Evolutionary conservation across 2,888 invertebrate species (phyloP), one percentile per base, ranked within the genome.

Genomic region (Coelinius sp.): DNA sequence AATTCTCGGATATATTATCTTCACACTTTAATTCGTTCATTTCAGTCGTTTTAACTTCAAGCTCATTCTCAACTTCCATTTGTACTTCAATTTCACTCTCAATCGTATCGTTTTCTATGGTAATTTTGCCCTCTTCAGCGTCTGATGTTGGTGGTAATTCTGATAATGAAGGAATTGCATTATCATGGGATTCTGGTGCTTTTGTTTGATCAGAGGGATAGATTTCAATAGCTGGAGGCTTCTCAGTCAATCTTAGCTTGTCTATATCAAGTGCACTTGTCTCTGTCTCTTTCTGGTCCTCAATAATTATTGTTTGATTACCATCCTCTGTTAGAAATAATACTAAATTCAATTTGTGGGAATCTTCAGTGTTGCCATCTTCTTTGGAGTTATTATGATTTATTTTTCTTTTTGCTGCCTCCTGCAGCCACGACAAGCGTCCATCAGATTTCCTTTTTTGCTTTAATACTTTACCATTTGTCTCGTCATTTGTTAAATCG

Each of bases 401-500:
- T 14, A 24, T 38, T 63, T 62, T 63, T 6, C 69, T 71, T 25
- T 80, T 83, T 31, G 80, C 82, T 0, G 77, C 79, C 44, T 81
- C 79, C 41, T 82, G 78, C 6, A 85, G 73, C 86, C 86, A 86
- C 1, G 72, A 71, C 2, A 82, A 68, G 73, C 63, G 25, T 56
- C 53, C 68, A 17, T 20, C 38, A 5, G 12, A 31, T 35, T 52
- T 68, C 31, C 41, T 82, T 22, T 79, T 78, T 3, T 79, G 80
- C 24, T 80, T 84, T 70, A 84, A 78, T 35, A 83, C 77, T 70
- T 78, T 79, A 73, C 85, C 82, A 59, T 76, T 76, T 24, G 77
- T 78, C 52, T 77, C 77, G 24, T 86, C 86, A 17, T 77, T 81
- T 17, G 86, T 86, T 49, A 86, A 73, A 77, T 86, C 86, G n/a